Percentiles rank a stretch among this genome's conserved stretches.
These are phyloP conservation scores for Diplosoma virens DNA, from an alignment of 23 tunicate species.

Conservation along the genomic window DNA sequence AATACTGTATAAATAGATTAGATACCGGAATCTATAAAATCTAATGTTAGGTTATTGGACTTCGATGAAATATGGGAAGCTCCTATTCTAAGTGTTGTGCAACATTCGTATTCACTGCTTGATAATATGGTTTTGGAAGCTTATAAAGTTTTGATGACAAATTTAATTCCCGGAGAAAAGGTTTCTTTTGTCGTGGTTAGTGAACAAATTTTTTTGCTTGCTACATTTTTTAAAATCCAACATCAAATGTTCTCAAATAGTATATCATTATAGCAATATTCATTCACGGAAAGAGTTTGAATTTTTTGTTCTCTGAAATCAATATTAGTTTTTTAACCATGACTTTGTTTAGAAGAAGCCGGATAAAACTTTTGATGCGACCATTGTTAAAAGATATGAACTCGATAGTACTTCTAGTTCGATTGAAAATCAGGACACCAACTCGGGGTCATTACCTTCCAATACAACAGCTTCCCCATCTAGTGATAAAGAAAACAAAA, in stretches of 20 bases:
- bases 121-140: constrained; percentile 49
- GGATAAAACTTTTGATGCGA: constrained; percentile 48
- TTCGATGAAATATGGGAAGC: constrained; percentile 49
- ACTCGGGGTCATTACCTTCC: background rate
- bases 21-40: too few species aligned
- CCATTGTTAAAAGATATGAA: constrained; percentile 22
- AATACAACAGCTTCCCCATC: constrained; percentile 51
- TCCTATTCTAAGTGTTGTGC: constrained; percentile 47
- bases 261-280: too few species aligned
- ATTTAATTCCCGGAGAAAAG: constrained; percentile 42
- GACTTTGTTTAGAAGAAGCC: constrained; percentile 55
- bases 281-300: too few species aligned
- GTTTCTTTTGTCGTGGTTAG: constrained; percentile 53
- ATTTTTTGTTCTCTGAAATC: too few species aligned
- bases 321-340: too few species aligned
- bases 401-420: background rate
- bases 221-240: too few species aligned
- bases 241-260: too few species aligned
- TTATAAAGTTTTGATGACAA: constrained; percentile 29
- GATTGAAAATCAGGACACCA: background rate
- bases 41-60: constrained; percentile 41
- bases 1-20: too few species aligned
- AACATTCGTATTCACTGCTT: constrained; percentile 54
- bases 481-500: constrained; percentile 82
- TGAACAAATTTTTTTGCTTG: too few species aligned